Evolutionary conservation across 2,888 invertebrate species (phyloP), one percentile per base, ranked within the genome.

Genomic region (Hirtodrosophila confusa): DNA sequence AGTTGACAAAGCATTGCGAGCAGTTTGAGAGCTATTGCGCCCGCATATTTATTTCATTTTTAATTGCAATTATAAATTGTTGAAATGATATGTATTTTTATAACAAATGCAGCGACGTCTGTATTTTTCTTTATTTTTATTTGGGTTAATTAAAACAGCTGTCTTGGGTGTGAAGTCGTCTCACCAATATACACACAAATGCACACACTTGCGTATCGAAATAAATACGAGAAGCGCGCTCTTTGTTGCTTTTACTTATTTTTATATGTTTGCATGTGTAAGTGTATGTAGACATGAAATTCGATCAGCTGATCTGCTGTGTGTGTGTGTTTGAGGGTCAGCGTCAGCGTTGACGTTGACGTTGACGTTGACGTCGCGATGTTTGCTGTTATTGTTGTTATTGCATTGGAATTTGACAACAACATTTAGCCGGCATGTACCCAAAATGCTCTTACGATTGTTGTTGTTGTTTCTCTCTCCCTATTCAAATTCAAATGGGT

Each of bases 91-190:
- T 47, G 31, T 69, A 66, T 72, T 58, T 76, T 41, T 75, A 60
- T 51, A 71, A 37, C 50, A 61, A 60, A 49, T 73, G 56, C 69
- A 56, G 31, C 48, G 37, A 24, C 47, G 44, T n/a, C 31, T 27
- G 6, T 51, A 53, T 53, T 69, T 72, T 44, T 37, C 65, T 36
- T 36, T 27, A 36, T 5, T 55, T 73, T 56, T 70, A 78, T 86
- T 78, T 82, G 77, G 67, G 88, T 85, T 87, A 82, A 87, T 82
- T 82, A 78, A 87, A 85, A 82, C 82, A 82, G 82, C 82, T 82
- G 88, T 76, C 66, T 83, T 63, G 64, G 65, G 50, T 76, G 64
- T 69, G 48, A 73, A 74, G 54, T 61, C 40, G 54, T 61, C 40
- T 35, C 47, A 60, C 56, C 63, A 31, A 9, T 53, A 60, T 29